Conservation (phyloP, 2,888 invertebrate species). For the Ashinkailepas kermadecensis region DNA sequence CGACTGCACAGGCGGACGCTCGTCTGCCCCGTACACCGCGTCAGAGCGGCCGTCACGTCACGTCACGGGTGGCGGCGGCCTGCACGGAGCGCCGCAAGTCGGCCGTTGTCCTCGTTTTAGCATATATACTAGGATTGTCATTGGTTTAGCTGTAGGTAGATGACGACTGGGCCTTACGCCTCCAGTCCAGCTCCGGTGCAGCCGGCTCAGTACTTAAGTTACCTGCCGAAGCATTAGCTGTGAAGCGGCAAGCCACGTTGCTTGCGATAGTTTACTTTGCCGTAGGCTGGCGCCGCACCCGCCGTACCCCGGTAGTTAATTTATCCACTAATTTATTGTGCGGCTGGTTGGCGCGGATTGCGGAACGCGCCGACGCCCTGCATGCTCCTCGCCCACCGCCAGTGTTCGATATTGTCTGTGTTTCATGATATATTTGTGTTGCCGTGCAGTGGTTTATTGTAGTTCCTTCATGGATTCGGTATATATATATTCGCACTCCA, state of each 20-base stretch:
- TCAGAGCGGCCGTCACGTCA: neutral
- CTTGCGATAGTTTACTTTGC: constrained; percentile 8
- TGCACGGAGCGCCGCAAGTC: neutral
- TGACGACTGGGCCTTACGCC: constrained; percentile 7
- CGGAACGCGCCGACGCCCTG: neutral
- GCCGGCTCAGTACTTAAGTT: constrained; percentile 17
- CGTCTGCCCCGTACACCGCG: constrained; percentile 16
- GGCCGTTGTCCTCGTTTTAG: constrained; percentile 25
- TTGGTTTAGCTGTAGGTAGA: constrained; percentile 19
- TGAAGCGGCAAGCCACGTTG: neutral
- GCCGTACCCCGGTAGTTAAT: constrained; percentile 5
- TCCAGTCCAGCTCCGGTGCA: neutral
- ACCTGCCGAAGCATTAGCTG: neutral
- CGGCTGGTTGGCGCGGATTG: neutral
- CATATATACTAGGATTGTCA: constrained; percentile 18
- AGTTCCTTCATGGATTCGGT: neutral
- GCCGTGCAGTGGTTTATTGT: constrained; percentile 21
- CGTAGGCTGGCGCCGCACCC: neutral
- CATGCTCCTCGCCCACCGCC: neutral
- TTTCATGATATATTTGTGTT: neutral
- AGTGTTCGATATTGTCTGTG: constrained; percentile 3
- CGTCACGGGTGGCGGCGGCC: constrained; percentile 21
- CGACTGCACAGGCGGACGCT: neutral
- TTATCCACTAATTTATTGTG: constrained; percentile 19
- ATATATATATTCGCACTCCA: neutral